phyloP scores from a whole-genome alignment of 2,888 invertebrate species.

The Acrobasis consociella region DNA sequence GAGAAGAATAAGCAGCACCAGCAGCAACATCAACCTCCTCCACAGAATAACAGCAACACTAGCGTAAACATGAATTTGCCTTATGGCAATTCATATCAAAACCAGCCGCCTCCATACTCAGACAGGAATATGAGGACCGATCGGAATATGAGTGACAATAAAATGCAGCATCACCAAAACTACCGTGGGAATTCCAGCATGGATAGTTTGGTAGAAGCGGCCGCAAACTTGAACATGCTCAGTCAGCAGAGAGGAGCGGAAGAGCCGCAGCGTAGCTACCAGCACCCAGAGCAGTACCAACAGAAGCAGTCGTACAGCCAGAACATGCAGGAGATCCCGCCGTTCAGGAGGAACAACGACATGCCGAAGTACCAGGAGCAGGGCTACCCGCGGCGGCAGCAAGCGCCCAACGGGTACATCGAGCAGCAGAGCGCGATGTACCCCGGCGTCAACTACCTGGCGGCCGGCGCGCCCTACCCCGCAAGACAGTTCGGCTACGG shows the following conservation, averaged over 20 bases:
- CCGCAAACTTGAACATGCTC: conserved; percentile 61
- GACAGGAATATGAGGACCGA: conserved; percentile 61
- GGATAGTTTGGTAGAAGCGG: conserved; percentile 64
- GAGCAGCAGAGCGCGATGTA: conserved; percentile 57
- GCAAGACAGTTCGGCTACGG: conserved; percentile 33
- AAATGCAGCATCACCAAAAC: conserved; percentile 47
- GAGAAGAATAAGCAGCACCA: conserved; percentile 74
- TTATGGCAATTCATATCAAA: conserved; percentile 62
- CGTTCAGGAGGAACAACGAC: conserved; percentile 54
- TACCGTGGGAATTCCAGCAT: conserved; percentile 56
- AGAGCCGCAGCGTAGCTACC: conserved; percentile 54
- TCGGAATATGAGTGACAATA: conserved; percentile 54
- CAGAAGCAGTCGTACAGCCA: conserved; percentile 56
- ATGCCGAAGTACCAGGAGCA: conserved; percentile 63
- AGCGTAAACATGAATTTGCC: conserved; percentile 51
- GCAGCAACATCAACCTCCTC: conserved; percentile 52
- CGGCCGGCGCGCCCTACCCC: conserved; percentile 31
- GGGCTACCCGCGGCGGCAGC: conserved; percentile 50
- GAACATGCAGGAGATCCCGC: conserved; percentile 53
- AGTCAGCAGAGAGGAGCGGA: conserved; percentile 49
- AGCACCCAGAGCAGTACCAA: conserved; percentile 49
- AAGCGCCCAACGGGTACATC: conserved; percentile 63
- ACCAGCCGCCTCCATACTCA: conserved; percentile 51
- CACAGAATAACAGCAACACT: conserved; percentile 41
- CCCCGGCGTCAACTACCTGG: conserved; percentile 53